Evolutionary conservation across 2,797 vertebrate species (phyloP).

Genomic region (Ispidina picta): DNA sequence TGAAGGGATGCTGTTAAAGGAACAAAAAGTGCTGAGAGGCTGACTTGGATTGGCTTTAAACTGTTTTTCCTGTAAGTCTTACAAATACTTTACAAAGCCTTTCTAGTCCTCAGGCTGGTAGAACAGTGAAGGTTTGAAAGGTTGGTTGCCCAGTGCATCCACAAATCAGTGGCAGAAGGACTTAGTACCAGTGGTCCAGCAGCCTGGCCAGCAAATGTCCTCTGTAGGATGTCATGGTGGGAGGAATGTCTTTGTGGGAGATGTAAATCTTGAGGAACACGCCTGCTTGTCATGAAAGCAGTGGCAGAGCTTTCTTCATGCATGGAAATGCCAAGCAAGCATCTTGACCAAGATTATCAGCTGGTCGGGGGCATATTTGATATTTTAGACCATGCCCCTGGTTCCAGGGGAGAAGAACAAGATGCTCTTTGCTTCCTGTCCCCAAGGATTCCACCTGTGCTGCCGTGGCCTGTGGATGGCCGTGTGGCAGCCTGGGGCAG

Average conservation of each 20-base stretch:
- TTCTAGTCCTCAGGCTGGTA: neutral
- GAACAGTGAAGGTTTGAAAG: neutral
- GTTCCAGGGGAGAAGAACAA: neutral
- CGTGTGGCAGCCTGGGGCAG: fast-evolving
- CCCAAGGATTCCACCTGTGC: neutral
- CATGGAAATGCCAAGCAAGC: neutral
- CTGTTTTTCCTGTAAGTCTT: neutral
- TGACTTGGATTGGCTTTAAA: neutral
- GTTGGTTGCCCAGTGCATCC: neutral
- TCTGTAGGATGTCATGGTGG: neutral
- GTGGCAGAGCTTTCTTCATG: neutral
- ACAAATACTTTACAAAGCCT: neutral
- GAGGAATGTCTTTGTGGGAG: neutral
- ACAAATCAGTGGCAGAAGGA: neutral
- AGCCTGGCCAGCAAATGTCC: neutral
- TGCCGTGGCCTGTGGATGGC: neutral
- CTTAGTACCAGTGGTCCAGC: neutral
- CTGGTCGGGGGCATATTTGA: neutral
- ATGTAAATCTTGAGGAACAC: neutral
- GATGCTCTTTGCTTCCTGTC: conserved; percentile 13
- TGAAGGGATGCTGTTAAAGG: neutral
- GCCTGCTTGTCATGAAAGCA: neutral
- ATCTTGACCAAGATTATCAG: neutral
- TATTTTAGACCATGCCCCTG: neutral
- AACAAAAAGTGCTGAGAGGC: neutral